Evolutionary conservation across 2,797 vertebrate genomes (phyloP).

Genomic region (Gymnoscopelus microlampas): DNA sequence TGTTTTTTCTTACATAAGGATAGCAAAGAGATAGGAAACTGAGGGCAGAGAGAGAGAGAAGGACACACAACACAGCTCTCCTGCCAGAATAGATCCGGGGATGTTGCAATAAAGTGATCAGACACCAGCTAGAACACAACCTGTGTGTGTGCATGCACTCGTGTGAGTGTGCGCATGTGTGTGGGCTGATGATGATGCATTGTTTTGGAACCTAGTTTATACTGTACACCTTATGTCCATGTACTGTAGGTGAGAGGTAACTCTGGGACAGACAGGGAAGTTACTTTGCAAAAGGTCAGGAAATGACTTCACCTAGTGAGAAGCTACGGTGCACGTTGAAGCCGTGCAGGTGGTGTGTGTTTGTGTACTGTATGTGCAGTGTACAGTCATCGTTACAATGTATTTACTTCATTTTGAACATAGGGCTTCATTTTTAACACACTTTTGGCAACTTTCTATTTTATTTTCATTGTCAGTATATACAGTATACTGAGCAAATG

Average conservation of each 20-base stretch:
- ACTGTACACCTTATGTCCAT: too few relatives aligned
- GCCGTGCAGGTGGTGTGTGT: slow-evolving; percentile 14
- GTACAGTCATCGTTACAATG: background rate
- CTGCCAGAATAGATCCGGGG: too few relatives aligned
- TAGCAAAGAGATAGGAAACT: too few relatives aligned
- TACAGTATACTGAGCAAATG: too few relatives aligned
- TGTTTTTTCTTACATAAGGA: too few relatives aligned
- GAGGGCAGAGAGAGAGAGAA: too few relatives aligned
- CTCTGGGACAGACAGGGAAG: slow-evolving; percentile 23
- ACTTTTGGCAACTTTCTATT: too few relatives aligned
- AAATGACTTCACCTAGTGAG: slow-evolving; percentile 30
- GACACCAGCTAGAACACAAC: too few relatives aligned
- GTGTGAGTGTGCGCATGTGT: background rate
- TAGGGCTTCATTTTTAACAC: background rate
- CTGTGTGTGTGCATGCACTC: background rate
- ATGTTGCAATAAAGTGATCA: too few relatives aligned
- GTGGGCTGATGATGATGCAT: background rate
- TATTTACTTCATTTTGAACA: background rate
- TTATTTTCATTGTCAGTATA: too few relatives aligned
- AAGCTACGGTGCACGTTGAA: slow-evolving; percentile 6
- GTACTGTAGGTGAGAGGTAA: slow-evolving; percentile 19
- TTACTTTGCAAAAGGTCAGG: slow-evolving; percentile 21
- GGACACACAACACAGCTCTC: too few relatives aligned
- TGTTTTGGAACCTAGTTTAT: background rate
- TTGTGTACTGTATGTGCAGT: background rate